A percentile compares a stretch with the other conserved stretches of the same genome.
These are phyloP conservation scores for Pholis gunnellus DNA, from an alignment of 2,113 vertebrate species.

Conservation along the genomic window DNA sequence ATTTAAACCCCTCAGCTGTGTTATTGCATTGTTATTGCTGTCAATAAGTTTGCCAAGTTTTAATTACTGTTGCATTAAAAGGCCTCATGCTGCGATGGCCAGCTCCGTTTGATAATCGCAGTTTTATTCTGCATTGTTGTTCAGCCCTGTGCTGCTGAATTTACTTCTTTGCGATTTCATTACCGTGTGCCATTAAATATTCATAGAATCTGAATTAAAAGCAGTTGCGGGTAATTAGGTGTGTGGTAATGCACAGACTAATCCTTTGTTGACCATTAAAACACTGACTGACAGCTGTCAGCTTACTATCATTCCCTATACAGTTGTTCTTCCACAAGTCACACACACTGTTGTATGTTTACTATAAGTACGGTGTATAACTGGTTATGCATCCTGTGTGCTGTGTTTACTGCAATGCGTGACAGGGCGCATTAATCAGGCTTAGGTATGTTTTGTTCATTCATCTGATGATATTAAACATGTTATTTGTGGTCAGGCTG, in stretches of 20 bases:
- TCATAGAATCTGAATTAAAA: constrained; percentile 72
- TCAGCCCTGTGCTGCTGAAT: constrained; percentile 35
- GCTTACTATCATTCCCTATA: constrained; percentile 30
- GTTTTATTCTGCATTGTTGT: constrained; percentile 32
- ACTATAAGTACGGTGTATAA: constrained; percentile 2
- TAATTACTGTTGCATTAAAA: constrained; percentile 57
- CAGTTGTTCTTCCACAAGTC: constrained; percentile 4
- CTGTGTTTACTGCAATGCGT: constrained; percentile 47
- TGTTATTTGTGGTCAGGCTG: constrained; percentile 30
- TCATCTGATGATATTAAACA: constrained; percentile 46
- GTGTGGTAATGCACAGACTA: constrained; percentile 57
- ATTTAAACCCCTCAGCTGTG: constrained; percentile 37
- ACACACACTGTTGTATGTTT: constrained; percentile 7
- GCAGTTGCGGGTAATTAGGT: constrained; percentile 67
- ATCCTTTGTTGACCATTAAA: constrained; percentile 54
- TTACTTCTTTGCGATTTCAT: constrained; percentile 63
- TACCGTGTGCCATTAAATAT: constrained; percentile 75
- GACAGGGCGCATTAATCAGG: constrained; percentile 47
- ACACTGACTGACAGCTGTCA: constrained; percentile 71
- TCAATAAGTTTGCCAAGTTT: constrained; percentile 44
- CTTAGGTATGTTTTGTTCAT: constrained; percentile 55
- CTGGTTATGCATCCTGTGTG: constrained; percentile 10
- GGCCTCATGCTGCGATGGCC: constrained; percentile 16
- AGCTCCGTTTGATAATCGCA: constrained; percentile 41
- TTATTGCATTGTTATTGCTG: constrained; percentile 43